These are phyloP conservation scores for Caracal caracal DNA, from an alignment of 2,113 vertebrate species.

Conservation along the genomic window DNA sequence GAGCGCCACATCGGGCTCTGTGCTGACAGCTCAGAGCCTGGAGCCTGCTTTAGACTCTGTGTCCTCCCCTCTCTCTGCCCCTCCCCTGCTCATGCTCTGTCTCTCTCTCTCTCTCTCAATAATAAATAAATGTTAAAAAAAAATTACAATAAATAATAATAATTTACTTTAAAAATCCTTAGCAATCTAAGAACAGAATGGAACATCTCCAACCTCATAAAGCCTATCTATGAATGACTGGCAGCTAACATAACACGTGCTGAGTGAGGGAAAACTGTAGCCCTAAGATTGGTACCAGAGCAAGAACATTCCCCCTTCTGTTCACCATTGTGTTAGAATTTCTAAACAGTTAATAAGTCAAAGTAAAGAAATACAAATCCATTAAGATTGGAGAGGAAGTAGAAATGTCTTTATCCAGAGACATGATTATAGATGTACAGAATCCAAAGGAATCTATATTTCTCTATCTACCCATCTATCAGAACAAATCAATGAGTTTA, in stretches of 20 bases:
- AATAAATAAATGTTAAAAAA: too few relatives aligned
- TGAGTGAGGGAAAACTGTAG: neutral
- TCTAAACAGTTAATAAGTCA: neutral
- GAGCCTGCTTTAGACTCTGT: too few relatives aligned
- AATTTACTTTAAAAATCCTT: neutral
- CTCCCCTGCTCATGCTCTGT: too few relatives aligned
- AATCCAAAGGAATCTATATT: neutral
- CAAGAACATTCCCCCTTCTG: neutral
- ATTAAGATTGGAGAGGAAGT: neutral
- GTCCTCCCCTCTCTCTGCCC: too few relatives aligned
- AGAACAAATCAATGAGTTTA: neutral
- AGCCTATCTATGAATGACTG: neutral
- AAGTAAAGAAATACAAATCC: neutral
- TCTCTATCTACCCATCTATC: neutral
- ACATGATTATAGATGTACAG: neutral
- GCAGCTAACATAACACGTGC: neutral
- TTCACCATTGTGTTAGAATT: neutral
- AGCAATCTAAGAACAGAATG: neutral
- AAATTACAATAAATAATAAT: neutral
- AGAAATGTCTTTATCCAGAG: neutral
- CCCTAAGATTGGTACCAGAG: neutral
- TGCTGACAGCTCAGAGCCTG: too few relatives aligned
- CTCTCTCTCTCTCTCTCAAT: too few relatives aligned
- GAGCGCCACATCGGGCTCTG: too few relatives aligned
- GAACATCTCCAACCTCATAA: neutral